A percentile compares a stretch with the other conserved stretches of the same genome.
Evolutionary conservation across 1,140 invertebrate species (phyloP).

Genomic region (Zaprionus lachaisei): DNA sequence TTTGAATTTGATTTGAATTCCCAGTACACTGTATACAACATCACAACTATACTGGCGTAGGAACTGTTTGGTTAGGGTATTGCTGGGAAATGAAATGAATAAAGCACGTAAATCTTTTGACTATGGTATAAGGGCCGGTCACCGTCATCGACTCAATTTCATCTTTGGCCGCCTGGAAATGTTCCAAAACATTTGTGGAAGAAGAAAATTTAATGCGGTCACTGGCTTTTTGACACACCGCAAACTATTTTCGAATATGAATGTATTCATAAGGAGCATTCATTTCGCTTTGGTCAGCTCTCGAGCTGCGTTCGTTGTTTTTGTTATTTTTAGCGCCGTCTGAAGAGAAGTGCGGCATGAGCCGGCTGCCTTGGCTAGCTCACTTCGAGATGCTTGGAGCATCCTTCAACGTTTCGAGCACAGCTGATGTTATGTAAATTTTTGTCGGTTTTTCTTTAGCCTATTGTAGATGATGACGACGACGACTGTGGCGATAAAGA

Average conservation of each 20-base stretch:
- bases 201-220: conserved; percentile 75
- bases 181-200: conserved; percentile 60
- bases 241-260: conserved; percentile 74
- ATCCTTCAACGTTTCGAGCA: conserved; percentile 71
- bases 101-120: conserved; percentile 49
- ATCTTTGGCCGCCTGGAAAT: conserved; percentile 57
- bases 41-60: background rate
- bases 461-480: conserved; percentile 7
- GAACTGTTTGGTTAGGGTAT: background rate
- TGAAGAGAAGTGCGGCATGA: conserved; percentile 52
- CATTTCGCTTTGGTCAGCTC: conserved; percentile 66
- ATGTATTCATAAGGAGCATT: conserved; percentile 50
- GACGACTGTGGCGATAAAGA: conserved; percentile 17
- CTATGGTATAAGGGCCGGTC: conserved; percentile 21
- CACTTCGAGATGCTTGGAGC: conserved; percentile 46
- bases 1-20: too few species aligned
- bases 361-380: conserved; percentile 1
- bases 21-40: background rate
- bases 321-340: conserved; percentile 76
- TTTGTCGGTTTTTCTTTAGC: conserved; percentile 41
- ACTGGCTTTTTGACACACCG: conserved; percentile 73
- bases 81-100: conserved; percentile 16
- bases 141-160: conserved; percentile 43
- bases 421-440: conserved; percentile 72
- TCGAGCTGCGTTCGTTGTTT: conserved; percentile 49